phyloP scores from a whole-genome alignment of 2,888 invertebrate genomes.

The Drosophila nigritarsus region DNA sequence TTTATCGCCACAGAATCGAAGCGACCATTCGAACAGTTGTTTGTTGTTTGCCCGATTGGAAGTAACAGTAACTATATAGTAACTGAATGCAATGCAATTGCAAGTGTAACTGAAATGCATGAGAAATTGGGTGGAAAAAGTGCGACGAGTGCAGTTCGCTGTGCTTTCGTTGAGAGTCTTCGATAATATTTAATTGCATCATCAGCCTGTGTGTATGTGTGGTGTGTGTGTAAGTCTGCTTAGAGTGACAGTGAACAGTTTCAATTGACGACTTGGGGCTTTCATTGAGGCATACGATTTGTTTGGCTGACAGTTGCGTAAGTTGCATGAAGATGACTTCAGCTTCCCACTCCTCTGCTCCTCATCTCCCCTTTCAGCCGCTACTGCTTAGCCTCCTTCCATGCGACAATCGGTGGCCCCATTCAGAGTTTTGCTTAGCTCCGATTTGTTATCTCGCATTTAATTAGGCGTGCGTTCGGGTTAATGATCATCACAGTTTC shows the following conservation, averaged over 20 bases:
- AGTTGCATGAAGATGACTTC: slow-evolving; percentile 45
- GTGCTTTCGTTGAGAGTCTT: slow-evolving; percentile 62
- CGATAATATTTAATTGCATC: slow-evolving; percentile 66
- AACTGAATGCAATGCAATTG: slow-evolving; percentile 57
- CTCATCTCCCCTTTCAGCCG: background rate
- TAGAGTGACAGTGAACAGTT: slow-evolving; percentile 37
- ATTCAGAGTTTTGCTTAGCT: slow-evolving; percentile 46
- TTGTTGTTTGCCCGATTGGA: background rate
- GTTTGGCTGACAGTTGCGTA: slow-evolving; percentile 34
- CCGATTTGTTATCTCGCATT: slow-evolving; percentile 67
- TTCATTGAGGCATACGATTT: slow-evolving; percentile 55
- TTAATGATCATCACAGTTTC: slow-evolving; percentile 48
- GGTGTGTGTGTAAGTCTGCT: background rate
- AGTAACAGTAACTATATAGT: slow-evolving; percentile 14
- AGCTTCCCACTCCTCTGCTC: background rate
- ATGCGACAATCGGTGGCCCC: slow-evolving; percentile 62
- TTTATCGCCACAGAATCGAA: slow-evolving; percentile 12
- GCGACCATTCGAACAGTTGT: slow-evolving; percentile 22
- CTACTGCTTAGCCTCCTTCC: background rate
- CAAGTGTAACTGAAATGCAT: slow-evolving; percentile 60
- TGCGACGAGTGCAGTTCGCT: slow-evolving; percentile 69
- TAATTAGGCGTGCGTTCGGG: slow-evolving; percentile 74
- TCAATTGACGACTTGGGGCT: slow-evolving; percentile 54
- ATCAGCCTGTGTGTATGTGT: slow-evolving; percentile 31
- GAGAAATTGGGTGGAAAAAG: slow-evolving; percentile 63